phyloP scores from a whole-genome alignment of 2,888 invertebrate genomes.

The Charanyca ferruginea region DNA sequence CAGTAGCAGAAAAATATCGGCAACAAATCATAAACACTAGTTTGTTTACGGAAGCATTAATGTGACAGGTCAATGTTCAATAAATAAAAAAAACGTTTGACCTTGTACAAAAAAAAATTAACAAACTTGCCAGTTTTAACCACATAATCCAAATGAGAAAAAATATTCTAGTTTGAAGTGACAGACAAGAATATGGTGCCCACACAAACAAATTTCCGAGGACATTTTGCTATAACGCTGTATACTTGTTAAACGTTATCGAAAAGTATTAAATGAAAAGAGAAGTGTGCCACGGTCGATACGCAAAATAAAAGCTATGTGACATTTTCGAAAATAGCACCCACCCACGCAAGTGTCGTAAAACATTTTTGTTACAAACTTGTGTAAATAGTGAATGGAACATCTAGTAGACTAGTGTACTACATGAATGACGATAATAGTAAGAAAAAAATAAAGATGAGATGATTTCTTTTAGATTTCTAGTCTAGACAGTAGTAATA shows the following conservation, averaged over 20 bases:
- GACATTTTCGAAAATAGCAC: constrained; percentile 65
- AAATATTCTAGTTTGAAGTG: not conserved
- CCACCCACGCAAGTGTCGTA: constrained; percentile 52
- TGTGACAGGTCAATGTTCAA: constrained; percentile 17
- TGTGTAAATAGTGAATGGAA: constrained; percentile 49
- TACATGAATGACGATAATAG: not conserved
- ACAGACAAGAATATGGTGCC: constrained; percentile 8
- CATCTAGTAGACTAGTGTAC: constrained; percentile 3
- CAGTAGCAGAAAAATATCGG: not conserved
- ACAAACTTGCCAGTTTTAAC: not conserved
- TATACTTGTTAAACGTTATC: constrained; percentile 22
- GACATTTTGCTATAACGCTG: constrained; percentile 22
- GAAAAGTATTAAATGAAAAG: constrained; percentile 27
- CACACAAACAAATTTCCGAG: constrained; percentile 24
- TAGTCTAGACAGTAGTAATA: not conserved
- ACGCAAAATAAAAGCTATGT: constrained; percentile 58
- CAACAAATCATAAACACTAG: not conserved
- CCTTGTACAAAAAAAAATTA: not conserved
- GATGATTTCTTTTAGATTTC: too few species aligned
- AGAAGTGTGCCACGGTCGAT: constrained; percentile 68
- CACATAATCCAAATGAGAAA: not conserved
- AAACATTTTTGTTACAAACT: constrained; percentile 38
- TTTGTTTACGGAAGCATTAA: constrained; percentile 26
- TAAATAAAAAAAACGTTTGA: not conserved
- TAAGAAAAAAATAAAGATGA: not conserved